A percentile compares a stretch with the other conserved stretches of the same genome.
Conservation (phyloP, 2,888 invertebrate genomes). For the Drosophila recens region DNA sequence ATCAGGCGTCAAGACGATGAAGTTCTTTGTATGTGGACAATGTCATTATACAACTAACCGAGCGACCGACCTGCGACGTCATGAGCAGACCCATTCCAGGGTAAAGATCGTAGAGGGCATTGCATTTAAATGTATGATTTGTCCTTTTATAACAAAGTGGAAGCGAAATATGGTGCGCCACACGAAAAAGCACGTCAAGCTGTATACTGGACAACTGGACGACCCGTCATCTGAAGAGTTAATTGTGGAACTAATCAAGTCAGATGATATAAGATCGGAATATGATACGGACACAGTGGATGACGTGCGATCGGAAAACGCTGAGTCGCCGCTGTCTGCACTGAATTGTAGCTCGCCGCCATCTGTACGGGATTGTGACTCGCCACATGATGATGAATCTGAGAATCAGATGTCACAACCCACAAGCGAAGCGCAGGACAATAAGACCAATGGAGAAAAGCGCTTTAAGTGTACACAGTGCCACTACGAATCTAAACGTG, state of each 20-base stretch:
- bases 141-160: constrained; percentile 46
- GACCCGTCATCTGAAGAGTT: constrained; percentile 3
- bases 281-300: background rate
- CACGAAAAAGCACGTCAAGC: constrained; percentile 20
- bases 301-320: constrained; percentile 1
- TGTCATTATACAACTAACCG: constrained; percentile 44
- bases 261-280: constrained; percentile 16
- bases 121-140: constrained; percentile 31
- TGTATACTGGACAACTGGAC: background rate
- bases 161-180: constrained; percentile 50
- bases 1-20: background rate
- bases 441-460: constrained; percentile 1
- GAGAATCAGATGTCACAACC: background rate
- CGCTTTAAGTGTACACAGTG: constrained; percentile 33
- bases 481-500: constrained; percentile 39
- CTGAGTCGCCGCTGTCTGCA: background rate
- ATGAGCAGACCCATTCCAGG: constrained; percentile 25
- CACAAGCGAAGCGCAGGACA: background rate
- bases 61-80: constrained; percentile 41
- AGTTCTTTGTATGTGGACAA: constrained; percentile 37
- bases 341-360: background rate
- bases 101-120: constrained; percentile 15
- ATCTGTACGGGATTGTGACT: background rate
- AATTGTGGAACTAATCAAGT: constrained; percentile 19
- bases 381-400: background rate